These are phyloP conservation scores for Delphinus delphis DNA, from an alignment of 2,113 vertebrate genomes.

Conservation along the genomic window DNA sequence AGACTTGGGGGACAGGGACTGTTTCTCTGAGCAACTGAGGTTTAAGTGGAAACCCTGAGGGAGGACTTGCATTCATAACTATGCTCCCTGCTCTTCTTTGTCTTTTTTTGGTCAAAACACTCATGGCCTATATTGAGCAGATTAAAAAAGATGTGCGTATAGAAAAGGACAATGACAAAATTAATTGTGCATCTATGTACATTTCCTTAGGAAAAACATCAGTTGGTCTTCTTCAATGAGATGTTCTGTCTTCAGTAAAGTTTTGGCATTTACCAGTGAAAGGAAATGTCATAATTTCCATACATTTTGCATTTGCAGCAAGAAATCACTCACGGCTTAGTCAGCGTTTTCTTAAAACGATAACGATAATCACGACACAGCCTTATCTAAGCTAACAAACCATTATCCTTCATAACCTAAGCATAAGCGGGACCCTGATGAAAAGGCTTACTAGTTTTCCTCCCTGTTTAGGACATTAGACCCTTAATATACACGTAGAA, in stretches of 20 bases:
- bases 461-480: neutral
- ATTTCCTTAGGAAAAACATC: slow-evolving; percentile 34
- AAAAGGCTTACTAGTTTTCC: neutral
- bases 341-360: slow-evolving; percentile 48
- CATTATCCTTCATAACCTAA: neutral
- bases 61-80: neutral
- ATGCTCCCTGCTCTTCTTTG: neutral
- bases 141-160: neutral
- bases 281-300: slow-evolving; percentile 47
- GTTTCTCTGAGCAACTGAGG: neutral
- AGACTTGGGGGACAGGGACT: neutral
- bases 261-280: neutral
- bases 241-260: neutral
- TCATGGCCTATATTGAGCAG: neutral
- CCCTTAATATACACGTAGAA: neutral
- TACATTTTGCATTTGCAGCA: neutral
- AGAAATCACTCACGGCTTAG: neutral
- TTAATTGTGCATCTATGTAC: neutral
- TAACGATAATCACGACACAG: neutral
- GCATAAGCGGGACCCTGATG: neutral
- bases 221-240: slow-evolving; percentile 10
- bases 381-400: slow-evolving; percentile 29
- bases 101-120: neutral
- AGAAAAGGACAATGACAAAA: slow-evolving; percentile 26
- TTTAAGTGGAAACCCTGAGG: neutral